A percentile compares a stretch with the other conserved stretches of the same genome.
phyloP scores from a whole-genome alignment of 2,797 vertebrate species.

The Paguma larvata region DNA sequence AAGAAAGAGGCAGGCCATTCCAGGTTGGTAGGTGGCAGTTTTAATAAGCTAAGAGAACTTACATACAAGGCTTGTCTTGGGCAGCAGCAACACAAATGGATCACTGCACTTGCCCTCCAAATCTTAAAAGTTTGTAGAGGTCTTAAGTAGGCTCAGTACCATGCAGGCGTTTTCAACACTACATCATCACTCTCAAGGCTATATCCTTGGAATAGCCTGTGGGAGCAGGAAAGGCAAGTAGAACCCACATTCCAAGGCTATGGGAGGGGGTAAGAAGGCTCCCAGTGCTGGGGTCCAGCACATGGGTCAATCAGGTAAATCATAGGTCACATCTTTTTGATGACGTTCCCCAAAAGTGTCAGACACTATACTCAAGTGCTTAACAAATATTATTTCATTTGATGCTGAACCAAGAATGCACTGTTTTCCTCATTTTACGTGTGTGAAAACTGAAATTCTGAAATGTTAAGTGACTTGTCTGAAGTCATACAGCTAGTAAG shows the following conservation, averaged over 20 bases:
- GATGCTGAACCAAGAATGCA: constrained; percentile 26
- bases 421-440: constrained; percentile 66
- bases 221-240: not conserved
- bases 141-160: not conserved
- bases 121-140: not conserved
- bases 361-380: not conserved
- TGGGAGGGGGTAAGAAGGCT: not conserved
- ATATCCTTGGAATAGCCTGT: not conserved
- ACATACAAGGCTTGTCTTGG: not conserved
- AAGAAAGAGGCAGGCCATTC: not conserved
- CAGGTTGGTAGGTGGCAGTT: not conserved
- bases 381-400: constrained; percentile 55
- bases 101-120: not conserved
- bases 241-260: not conserved
- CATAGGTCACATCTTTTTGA: not conserved
- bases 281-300: not conserved
- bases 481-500: constrained; percentile 52
- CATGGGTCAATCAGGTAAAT: not conserved
- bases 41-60: not conserved
- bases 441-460: constrained; percentile 63
- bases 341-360: not conserved
- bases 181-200: not conserved
- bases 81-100: not conserved
- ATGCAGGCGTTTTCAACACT: not conserved
- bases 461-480: constrained; percentile 15